Evolutionary conservation across 2,113 vertebrate genomes (phyloP).

Genomic region (Sylvilagus bachmani): DNA sequence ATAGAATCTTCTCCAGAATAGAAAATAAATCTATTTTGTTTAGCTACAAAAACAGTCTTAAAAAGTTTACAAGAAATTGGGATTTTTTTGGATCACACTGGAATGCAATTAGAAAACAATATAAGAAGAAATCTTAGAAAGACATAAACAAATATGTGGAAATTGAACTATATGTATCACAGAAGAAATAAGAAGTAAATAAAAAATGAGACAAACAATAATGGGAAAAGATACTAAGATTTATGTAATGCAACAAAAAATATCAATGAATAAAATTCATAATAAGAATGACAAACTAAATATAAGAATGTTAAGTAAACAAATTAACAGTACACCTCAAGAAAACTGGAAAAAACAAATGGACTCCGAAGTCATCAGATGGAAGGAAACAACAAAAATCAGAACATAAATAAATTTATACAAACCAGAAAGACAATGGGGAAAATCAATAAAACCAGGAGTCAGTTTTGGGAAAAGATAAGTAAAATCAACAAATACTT

Average conservation of each 20-base stretch:
- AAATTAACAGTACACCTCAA: neutral
- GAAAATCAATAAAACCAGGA: neutral
- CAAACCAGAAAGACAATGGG: neutral
- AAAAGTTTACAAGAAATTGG: too few relatives aligned
- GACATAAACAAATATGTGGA: neutral
- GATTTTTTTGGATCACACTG: too few relatives aligned
- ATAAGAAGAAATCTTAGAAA: neutral
- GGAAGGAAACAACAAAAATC: neutral
- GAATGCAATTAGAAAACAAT: too few relatives aligned
- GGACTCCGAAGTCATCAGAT: neutral
- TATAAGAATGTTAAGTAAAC: neutral
- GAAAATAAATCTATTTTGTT: neutral
- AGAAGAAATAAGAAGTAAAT: neutral
- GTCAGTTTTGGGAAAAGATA: neutral
- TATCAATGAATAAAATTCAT: neutral
- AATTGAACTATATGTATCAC: neutral
- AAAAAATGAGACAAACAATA: neutral
- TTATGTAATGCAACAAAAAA: neutral
- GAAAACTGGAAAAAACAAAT: neutral
- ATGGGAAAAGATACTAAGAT: neutral
- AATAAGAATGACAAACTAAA: neutral
- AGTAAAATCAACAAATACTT: neutral
- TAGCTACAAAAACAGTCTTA: too few relatives aligned
- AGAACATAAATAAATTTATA: neutral
- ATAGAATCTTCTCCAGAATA: neutral